Evolutionary conservation across 2,888 invertebrate genomes (phyloP).

Genomic region (Eurois occulta): DNA sequence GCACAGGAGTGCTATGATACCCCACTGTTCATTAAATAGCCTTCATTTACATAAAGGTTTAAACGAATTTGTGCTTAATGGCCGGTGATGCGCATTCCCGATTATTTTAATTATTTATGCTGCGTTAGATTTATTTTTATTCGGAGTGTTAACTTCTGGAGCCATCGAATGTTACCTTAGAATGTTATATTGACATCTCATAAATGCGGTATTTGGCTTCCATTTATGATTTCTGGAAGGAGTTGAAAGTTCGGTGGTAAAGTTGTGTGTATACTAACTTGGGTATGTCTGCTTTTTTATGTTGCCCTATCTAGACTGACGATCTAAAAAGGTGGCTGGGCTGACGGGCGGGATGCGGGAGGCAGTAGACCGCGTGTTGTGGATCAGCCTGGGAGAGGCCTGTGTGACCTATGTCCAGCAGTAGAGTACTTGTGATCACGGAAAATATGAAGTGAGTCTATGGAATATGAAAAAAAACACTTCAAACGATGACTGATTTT

Average conservation of each 20-base stretch:
- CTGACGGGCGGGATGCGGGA: too few species aligned
- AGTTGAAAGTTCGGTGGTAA: neutral
- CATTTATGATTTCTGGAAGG: neutral
- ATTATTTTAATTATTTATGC: slow-evolving; percentile 59
- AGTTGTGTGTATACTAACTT: neutral
- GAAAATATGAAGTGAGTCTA: neutral
- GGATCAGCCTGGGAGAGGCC: neutral
- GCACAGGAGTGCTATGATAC: slow-evolving; percentile 57
- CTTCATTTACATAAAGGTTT: slow-evolving; percentile 71
- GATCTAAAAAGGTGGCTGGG: neutral
- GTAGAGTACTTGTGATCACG: neutral
- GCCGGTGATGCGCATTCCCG: slow-evolving; percentile 45
- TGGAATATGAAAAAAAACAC: neutral
- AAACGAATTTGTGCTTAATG: slow-evolving; percentile 60
- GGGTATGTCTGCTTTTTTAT: neutral
- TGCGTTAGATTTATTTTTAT: slow-evolving; percentile 22
- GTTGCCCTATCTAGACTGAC: neutral
- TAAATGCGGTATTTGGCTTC: neutral
- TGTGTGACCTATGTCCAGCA: neutral
- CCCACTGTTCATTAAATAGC: slow-evolving; percentile 70
- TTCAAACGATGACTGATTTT: neutral
- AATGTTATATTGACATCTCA: neutral
- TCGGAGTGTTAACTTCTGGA: neutral
- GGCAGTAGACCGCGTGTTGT: neutral
- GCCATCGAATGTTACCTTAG: neutral